Conservation (phyloP, 2,113 vertebrate genomes). For the Neofelis nebulosa region DNA sequence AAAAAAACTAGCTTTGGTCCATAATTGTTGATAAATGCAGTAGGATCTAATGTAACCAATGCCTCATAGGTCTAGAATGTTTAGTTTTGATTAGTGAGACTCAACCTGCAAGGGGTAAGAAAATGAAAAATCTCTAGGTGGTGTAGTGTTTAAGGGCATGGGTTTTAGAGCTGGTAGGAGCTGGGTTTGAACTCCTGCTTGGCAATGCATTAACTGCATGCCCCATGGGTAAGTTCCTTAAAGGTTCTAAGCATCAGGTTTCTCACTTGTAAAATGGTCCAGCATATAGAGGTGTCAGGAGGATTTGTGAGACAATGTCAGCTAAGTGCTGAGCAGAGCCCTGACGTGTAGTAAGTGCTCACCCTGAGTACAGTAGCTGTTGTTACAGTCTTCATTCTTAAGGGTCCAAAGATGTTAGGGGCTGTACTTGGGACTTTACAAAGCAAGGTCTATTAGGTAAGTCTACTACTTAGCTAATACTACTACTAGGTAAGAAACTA, state of each 20-base stretch:
- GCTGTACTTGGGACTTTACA: not conserved
- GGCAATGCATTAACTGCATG: not conserved
- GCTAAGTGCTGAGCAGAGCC: not conserved
- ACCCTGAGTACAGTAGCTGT: not conserved
- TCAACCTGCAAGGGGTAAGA: not conserved
- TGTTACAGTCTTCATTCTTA: constrained; percentile 31
- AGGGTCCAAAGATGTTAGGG: not conserved
- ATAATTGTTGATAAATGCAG: not conserved
- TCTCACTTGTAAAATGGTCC: not conserved
- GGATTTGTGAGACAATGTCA: not conserved
- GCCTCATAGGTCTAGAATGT: not conserved
- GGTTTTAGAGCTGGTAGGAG: not conserved
- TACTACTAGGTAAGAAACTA: not conserved
- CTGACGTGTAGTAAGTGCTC: not conserved
- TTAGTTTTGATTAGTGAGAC: not conserved
- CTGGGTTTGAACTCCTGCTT: not conserved
- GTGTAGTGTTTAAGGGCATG: not conserved
- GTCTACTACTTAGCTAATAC: not conserved
- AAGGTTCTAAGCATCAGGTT: not conserved
- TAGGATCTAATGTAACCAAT: not conserved
- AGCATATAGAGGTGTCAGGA: not conserved
- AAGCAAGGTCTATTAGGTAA: not conserved
- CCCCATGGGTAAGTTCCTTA: not conserved
- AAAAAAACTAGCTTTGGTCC: not conserved
- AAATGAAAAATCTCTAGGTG: not conserved